Percentiles rank a stretch among this genome's conserved stretches.
Conservation (phyloP, 2,797 vertebrate genomes). For the Liasis olivaceus region DNA sequence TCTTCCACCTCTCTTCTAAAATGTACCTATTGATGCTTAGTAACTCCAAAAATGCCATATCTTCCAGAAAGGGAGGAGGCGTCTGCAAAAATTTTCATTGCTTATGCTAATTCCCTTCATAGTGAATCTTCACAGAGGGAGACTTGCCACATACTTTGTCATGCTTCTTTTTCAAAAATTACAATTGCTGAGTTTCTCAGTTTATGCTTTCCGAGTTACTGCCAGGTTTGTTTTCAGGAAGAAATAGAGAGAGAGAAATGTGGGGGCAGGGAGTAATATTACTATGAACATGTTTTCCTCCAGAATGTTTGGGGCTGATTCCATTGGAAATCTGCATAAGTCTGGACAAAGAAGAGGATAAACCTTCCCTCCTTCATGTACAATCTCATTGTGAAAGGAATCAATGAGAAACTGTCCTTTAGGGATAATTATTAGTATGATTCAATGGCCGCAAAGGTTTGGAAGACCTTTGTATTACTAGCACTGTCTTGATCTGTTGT, state of each 20-base stretch:
- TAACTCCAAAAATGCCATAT: constrained; percentile 68
- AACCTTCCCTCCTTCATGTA: neutral
- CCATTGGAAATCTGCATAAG: constrained; percentile 14
- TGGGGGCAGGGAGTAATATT: constrained; percentile 26
- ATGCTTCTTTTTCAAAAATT: constrained; percentile 61
- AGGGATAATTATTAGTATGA: constrained; percentile 55
- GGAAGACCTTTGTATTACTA: constrained; percentile 42
- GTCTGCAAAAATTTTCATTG: constrained; percentile 67
- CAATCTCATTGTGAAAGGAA: constrained; percentile 19
- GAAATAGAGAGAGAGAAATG: neutral
- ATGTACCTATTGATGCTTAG: constrained; percentile 68
- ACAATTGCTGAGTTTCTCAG: constrained; percentile 64
- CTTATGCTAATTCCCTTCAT: constrained; percentile 39
- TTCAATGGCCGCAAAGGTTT: constrained; percentile 46
- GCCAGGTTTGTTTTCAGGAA: constrained; percentile 55
- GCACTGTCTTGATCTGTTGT: constrained; percentile 53
- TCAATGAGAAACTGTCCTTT: neutral
- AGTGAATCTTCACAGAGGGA: constrained; percentile 60
- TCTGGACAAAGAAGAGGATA: constrained; percentile 15
- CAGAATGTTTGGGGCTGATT: constrained; percentile 54
- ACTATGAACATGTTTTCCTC: constrained; percentile 49
- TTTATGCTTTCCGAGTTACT: constrained; percentile 66
- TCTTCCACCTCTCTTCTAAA: constrained; percentile 47
- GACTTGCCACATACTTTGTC: constrained; percentile 46
- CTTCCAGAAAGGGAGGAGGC: constrained; percentile 52